These are phyloP conservation scores for Creontiades dilutus DNA, from an alignment of 2,888 invertebrate genomes.

Conservation along the genomic window DNA sequence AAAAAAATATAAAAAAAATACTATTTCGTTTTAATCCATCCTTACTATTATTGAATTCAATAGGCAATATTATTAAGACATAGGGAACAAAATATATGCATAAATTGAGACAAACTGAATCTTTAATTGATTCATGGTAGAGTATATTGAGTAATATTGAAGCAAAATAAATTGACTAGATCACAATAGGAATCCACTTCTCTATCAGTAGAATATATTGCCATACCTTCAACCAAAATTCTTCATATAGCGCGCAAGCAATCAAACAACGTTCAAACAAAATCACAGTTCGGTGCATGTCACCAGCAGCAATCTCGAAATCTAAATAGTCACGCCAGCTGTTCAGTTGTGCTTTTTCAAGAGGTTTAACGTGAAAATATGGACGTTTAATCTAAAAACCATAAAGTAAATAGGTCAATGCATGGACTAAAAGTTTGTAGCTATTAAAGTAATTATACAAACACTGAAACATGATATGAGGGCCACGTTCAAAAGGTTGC, in stretches of 20 bases:
- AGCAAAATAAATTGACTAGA: too few relatives aligned
- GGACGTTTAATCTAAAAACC: constrained; percentile 94
- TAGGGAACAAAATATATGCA: too few relatives aligned
- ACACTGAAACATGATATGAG: too few relatives aligned
- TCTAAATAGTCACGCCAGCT: constrained; percentile 99
- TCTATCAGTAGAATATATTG: too few relatives aligned
- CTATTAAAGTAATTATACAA: too few relatives aligned
- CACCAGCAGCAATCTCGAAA: constrained; percentile 93
- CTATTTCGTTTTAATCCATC: too few relatives aligned
- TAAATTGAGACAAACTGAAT: too few relatives aligned
- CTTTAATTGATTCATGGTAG: too few relatives aligned
- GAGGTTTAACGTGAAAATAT: constrained; percentile 98
- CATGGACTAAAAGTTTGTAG: background rate
- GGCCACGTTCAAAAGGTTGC: background rate
- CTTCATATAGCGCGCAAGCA: constrained; percentile 98
- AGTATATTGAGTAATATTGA: too few relatives aligned
- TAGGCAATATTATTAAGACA: too few relatives aligned
- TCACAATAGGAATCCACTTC: too few relatives aligned
- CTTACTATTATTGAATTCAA: too few relatives aligned
- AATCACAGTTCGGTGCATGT: constrained; percentile 88
- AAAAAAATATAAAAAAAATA: constrained; percentile 1
- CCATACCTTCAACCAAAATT: constrained; percentile 90
- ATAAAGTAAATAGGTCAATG: background rate
- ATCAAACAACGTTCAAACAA: constrained; percentile 97
- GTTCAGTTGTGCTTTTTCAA: constrained; percentile 96